Evolutionary conservation across 1,140 invertebrate genomes (phyloP).

Genomic region (Gonioctena quinquepunctata): DNA sequence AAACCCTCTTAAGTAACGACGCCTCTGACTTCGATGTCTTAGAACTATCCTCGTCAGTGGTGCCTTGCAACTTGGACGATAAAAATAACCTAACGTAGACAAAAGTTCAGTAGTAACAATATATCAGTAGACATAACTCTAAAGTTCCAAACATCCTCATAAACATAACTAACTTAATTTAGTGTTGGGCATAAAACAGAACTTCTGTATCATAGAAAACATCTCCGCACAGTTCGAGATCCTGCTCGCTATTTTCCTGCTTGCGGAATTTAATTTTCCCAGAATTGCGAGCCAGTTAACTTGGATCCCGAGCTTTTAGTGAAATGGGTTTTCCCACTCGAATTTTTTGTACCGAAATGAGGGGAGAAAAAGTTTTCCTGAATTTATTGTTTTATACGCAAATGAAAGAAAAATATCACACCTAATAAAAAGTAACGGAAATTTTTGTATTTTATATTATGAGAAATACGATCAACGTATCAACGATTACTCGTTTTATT

Average conservation of each 20-base stretch:
- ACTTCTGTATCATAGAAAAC: conserved; percentile 41
- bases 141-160: conserved; percentile 48
- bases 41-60: not conserved
- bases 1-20: no score
- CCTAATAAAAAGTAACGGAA: no score
- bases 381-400: no score
- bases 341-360: not conserved
- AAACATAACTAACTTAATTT: conserved; percentile 55
- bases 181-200: conserved; percentile 49
- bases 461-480: no score
- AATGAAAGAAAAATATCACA: no score
- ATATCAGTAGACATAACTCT: conserved; percentile 47
- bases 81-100: conserved; percentile 44
- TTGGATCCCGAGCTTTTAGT: conserved; percentile 2
- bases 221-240: not conserved
- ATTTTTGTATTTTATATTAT: no score
- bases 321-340: not conserved
- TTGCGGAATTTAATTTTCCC: conserved; percentile 15
- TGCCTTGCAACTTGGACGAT: conserved; percentile 35
- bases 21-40: no score
- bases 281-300: not conserved
- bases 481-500: no score
- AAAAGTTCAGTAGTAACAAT: conserved; percentile 48
- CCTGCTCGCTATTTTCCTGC: not conserved
- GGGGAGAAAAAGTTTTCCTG: no score